Base-by-base conservation (phyloP, 2,113 vertebrate species). In the Chaenocephalus aceratus region DNA sequence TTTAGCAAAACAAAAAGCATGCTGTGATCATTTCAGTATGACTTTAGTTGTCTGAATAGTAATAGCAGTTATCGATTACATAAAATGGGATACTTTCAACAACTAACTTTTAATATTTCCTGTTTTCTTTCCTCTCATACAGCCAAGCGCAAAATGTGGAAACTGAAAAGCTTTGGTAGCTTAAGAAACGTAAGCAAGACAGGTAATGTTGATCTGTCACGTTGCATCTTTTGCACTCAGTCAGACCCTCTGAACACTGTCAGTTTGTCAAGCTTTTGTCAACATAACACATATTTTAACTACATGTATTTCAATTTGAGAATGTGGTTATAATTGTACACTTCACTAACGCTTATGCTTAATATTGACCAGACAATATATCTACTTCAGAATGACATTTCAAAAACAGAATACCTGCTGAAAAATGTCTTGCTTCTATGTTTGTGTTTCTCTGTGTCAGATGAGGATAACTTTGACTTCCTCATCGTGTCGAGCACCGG, bases 141-240 rank as follows among this genome's bases (percentile, higher is more conserved):
- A 98, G 97, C 97, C 92, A 98, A 97, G 92, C 97, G 97, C 93
- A 98, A 97, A 97, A 97, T 98, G 97, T 98, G 97, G 97, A 98
- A 98, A 94, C 96, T 98, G 92, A 98, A 98, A 96, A 97, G 96
- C 95, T 97, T 98, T 96, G 97, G 97, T 96, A 98, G 97, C 95
- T 97, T 98, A 95, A 97, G 97, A 95, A 98, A 98, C 95, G 96
- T 98, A 95, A 98, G 97, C 97, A 98, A 97, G 95, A 96, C 97
- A 97, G 97, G 97, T 98, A 98, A 97, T 76, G 70, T 52, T 70
- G 49, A 66, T 76, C 45, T 74, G 45, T 74, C 66, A 63, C 5
- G 3, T 45, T 59, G n/a, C 12, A 23, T 54, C 54, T 49, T 52
- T 70, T 3, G 45, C 36, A 14, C 56, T 48, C 11, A 64, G 3